Conservation (phyloP, 2,888 invertebrate genomes). For the Pristionchus entomophagus region DNA sequence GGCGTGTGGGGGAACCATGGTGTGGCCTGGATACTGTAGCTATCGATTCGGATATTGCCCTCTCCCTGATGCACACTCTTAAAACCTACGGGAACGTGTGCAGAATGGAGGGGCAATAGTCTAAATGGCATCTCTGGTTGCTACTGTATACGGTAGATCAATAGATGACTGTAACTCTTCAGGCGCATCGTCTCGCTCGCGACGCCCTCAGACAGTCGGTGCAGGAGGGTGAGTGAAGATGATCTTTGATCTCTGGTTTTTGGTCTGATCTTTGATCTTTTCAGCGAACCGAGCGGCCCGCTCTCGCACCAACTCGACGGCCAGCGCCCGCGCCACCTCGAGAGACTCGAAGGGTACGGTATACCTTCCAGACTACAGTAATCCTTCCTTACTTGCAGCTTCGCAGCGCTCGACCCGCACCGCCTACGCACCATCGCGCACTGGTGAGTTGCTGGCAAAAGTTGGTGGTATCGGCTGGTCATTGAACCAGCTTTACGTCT, state of each 20-base stretch:
- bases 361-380: too few species aligned
- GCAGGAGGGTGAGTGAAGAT: background rate
- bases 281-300: too few species aligned
- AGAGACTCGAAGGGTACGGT: too few species aligned
- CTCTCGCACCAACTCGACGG: constrained; percentile 1
- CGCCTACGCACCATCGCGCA: too few species aligned
- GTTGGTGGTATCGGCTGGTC: too few species aligned
- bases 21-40: background rate
- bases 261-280: constrained; percentile 33
- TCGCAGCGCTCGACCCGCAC: too few species aligned
- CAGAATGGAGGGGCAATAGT: too few species aligned
- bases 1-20: background rate
- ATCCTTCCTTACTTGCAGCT: too few species aligned
- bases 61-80: too few species aligned
- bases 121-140: too few species aligned
- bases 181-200: constrained; percentile 38
- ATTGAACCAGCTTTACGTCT: too few species aligned
- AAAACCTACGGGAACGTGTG: constrained; percentile 1
- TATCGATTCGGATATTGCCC: background rate
- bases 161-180: background rate
- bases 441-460: too few species aligned
- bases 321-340: background rate
- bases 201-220: background rate
- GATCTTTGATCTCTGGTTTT: constrained; percentile 34
- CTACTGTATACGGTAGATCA: background rate